These are phyloP conservation scores for Sarcophaga caerulescens DNA, from an alignment of 2,888 invertebrate genomes.

Conservation along the genomic window DNA sequence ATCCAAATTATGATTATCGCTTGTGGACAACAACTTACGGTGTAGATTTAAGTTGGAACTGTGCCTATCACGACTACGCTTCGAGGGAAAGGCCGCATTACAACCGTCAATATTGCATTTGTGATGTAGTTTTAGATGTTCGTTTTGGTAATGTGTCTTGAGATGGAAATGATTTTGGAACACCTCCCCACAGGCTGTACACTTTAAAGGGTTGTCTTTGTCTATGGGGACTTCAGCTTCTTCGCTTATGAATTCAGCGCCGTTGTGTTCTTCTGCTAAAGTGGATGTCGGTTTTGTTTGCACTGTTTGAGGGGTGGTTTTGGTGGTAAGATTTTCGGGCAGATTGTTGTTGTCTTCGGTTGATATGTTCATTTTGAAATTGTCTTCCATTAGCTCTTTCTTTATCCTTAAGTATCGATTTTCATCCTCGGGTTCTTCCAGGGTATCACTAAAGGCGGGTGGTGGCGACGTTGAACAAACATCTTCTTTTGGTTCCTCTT, in stretches of 20 bases:
- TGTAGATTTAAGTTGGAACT: slow-evolving; percentile 95
- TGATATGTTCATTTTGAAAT: slow-evolving; percentile 68
- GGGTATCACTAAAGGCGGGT: slow-evolving; percentile 24
- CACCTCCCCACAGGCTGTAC: slow-evolving; percentile 95
- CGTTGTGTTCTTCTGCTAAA: slow-evolving; percentile 39
- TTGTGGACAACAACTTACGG: slow-evolving; percentile 91
- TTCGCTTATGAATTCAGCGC: slow-evolving; percentile 56
- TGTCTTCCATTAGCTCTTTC: slow-evolving; percentile 75
- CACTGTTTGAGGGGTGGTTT: slow-evolving; percentile 36
- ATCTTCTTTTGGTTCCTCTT: slow-evolving; percentile 72
- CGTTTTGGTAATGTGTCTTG: slow-evolving; percentile 97
- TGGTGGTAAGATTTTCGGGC: slow-evolving; percentile 70
- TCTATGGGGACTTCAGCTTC: slow-evolving; percentile 94
- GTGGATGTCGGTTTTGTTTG: not conserved
- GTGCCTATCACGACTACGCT: slow-evolving; percentile 94
- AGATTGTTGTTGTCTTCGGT: slow-evolving; percentile 69
- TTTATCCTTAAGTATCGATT: slow-evolving; percentile 76
- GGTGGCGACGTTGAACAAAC: slow-evolving; percentile 22
- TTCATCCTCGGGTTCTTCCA: slow-evolving; percentile 68
- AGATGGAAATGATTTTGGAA: slow-evolving; percentile 96
- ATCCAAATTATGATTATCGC: slow-evolving; percentile 76
- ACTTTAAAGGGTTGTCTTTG: slow-evolving; percentile 94
- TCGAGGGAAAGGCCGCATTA: slow-evolving; percentile 96
- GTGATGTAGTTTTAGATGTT: slow-evolving; percentile 97
- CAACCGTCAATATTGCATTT: slow-evolving; percentile 97